Evolutionary conservation across 2,113 vertebrate genomes (phyloP).

Genomic region (Ranitomeya imitator): DNA sequence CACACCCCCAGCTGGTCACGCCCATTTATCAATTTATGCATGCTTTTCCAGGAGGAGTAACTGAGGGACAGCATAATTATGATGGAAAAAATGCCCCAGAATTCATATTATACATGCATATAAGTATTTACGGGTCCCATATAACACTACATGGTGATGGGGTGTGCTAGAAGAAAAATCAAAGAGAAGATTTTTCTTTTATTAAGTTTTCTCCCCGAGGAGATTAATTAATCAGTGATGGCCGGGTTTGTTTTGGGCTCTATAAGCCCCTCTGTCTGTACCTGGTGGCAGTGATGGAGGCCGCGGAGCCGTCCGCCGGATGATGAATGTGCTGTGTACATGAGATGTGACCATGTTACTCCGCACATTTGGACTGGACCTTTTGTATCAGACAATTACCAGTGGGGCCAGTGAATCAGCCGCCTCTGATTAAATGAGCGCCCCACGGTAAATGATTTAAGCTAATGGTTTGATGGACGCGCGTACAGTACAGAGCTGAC

Average conservation of each 20-base stretch:
- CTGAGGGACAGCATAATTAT: too few species aligned
- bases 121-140: too few species aligned
- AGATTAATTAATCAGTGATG: conserved; percentile 26
- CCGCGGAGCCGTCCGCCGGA: not conserved
- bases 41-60: too few species aligned
- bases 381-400: conserved; percentile 52
- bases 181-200: not conserved
- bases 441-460: conserved; percentile 39
- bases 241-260: not conserved
- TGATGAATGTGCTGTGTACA: conserved; percentile 49
- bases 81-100: too few species aligned
- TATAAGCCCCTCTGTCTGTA: conserved; percentile 19
- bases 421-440: conserved; percentile 43
- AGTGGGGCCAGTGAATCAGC: conserved; percentile 33
- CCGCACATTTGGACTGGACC: conserved; percentile 29
- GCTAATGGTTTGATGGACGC: conserved; percentile 45
- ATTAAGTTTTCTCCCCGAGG: too few species aligned
- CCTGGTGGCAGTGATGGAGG: conserved; percentile 6
- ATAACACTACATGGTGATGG: too few species aligned
- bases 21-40: too few species aligned
- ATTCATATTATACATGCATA: too few species aligned
- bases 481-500: conserved; percentile 19
- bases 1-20: too few species aligned
- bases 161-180: not conserved
- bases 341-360: conserved; percentile 40